A percentile compares a stretch with the other conserved stretches of the same genome.
These are phyloP conservation scores for Hypena proboscidalis DNA, from an alignment of 2,888 invertebrate species.

Conservation along the genomic window DNA sequence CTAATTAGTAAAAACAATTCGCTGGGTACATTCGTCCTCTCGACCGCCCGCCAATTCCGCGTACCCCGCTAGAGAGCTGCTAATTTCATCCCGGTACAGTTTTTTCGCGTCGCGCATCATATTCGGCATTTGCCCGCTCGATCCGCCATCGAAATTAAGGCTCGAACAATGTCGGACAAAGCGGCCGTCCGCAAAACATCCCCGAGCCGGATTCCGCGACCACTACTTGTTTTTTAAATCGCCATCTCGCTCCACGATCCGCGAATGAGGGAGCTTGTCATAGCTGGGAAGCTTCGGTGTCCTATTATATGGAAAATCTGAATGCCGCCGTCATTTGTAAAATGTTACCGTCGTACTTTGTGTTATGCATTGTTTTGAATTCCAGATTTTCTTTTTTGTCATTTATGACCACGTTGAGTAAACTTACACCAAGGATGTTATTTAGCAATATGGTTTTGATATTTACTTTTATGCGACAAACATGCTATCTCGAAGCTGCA, in stretches of 20 bases:
- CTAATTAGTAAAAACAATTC: constrained; percentile 85
- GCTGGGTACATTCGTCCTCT: constrained; percentile 74
- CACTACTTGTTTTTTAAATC: constrained; percentile 78
- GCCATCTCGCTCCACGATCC: constrained; percentile 76
- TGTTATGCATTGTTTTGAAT: constrained; percentile 35
- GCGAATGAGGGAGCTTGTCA: constrained; percentile 82
- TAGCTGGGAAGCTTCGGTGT: constrained; percentile 79
- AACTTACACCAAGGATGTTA: neutral
- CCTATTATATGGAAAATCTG: constrained; percentile 82
- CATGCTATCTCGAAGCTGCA: too few relatives aligned
- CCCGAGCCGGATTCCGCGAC: constrained; percentile 79
- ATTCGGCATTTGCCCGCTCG: constrained; percentile 84
- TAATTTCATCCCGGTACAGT: constrained; percentile 82
- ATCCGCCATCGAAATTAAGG: constrained; percentile 84
- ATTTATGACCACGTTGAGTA: constrained; percentile 11
- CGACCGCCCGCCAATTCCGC: constrained; percentile 84
- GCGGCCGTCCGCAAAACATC: constrained; percentile 84
- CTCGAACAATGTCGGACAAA: constrained; percentile 84
- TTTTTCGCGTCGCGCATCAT: constrained; percentile 83
- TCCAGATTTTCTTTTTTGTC: constrained; percentile 21
- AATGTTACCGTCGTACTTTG: constrained; percentile 51
- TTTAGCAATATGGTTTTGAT: neutral
- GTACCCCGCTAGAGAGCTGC: constrained; percentile 83
- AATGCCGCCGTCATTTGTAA: constrained; percentile 63
- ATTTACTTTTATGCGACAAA: too few relatives aligned